Conservation (phyloP, 2,113 vertebrate genomes). For the Ancistrus triradiatus region DNA sequence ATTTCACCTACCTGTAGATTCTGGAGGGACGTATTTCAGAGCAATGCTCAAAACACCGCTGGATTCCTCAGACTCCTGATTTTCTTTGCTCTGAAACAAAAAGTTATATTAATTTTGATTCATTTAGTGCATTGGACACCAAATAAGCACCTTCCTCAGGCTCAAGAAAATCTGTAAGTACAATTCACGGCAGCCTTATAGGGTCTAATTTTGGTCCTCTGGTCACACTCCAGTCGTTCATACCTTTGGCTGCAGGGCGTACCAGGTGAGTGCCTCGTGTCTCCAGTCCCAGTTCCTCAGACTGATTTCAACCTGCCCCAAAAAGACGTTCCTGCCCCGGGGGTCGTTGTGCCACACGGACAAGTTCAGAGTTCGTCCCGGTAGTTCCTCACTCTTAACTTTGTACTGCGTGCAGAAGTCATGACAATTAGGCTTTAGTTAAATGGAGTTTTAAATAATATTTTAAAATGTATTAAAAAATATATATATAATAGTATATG, state of each 20-base stretch:
- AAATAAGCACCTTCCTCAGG: no score
- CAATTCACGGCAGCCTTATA: no score
- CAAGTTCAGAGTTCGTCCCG: conserved; percentile 44
- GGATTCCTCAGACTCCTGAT: conserved; percentile 32
- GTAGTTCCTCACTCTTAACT: conserved; percentile 45
- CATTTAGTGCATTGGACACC: no score
- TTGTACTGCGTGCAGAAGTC: conserved; percentile 48
- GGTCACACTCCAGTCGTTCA: background rate
- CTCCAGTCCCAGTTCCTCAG: conserved; percentile 52
- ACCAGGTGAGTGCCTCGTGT: conserved; percentile 47
- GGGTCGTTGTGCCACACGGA: conserved; percentile 59
- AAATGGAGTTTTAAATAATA: no score
- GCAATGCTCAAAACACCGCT: conserved; percentile 42
- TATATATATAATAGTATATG: no score
- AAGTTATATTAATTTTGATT: no score
- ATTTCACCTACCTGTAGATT: conserved; percentile 35
- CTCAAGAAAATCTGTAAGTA: no score
- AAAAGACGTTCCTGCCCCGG: conserved; percentile 51
- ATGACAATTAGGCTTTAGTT: no score
- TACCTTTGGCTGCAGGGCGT: conserved; percentile 54
- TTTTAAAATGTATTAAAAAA: no score
- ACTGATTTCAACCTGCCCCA: conserved; percentile 52
- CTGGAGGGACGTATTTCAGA: conserved; percentile 45
- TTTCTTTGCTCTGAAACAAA: conserved; percentile 31
- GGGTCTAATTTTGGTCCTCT: no score